Percentiles rank a stretch among this genome's conserved stretches.
These are phyloP conservation scores for Scolopax bukidnonensis DNA, from an alignment of 2,797 vertebrate genomes.

Conservation along the genomic window DNA sequence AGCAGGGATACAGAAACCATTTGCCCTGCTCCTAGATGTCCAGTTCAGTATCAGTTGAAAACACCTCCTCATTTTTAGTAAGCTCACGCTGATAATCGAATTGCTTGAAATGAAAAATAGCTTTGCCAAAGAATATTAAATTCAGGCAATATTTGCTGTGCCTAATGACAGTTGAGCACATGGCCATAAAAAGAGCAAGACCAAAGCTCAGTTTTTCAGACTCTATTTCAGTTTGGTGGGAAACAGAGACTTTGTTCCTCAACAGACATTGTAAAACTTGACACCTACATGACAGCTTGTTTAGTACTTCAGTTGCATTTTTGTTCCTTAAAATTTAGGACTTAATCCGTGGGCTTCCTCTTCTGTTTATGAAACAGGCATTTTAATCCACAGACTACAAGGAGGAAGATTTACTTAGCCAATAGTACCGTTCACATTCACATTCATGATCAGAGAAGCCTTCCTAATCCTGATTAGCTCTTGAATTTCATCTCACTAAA, in stretches of 20 bases:
- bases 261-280: not conserved
- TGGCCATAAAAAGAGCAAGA: not conserved
- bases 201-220: not conserved
- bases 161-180: not conserved
- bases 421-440: not conserved
- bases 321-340: not conserved
- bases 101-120: constrained; percentile 31
- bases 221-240: not conserved
- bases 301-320: not conserved
- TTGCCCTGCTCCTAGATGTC: not conserved
- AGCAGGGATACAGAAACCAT: not conserved
- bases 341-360: not conserved
- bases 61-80: not conserved
- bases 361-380: not conserved
- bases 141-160: not conserved
- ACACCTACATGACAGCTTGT: not conserved
- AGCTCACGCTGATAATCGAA: not conserved
- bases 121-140: constrained; percentile 30
- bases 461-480: not conserved
- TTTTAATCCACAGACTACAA: not conserved
- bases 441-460: not conserved
- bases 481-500: not conserved
- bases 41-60: not conserved
- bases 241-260: not conserved
- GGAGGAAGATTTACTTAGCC: not conserved